These are phyloP conservation scores for Dromococcyx pavoninus DNA, from an alignment of 2,797 vertebrate species.

Conservation along the genomic window DNA sequence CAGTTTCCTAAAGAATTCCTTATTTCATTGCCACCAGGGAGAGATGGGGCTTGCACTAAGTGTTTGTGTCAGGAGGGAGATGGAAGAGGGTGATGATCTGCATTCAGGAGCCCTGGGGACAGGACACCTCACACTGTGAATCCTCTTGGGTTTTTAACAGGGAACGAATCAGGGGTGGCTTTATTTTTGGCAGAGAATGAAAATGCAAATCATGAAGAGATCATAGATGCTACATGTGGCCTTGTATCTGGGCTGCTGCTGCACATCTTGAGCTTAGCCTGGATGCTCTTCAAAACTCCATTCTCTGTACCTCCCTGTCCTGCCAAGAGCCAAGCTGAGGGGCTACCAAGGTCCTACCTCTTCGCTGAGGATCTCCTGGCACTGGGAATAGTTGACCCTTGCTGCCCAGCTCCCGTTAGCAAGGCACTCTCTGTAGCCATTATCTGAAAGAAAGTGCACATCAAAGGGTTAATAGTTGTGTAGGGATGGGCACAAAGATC, in stretches of 20 bases:
- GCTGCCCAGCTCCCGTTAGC: conserved; percentile 90
- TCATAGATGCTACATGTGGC: neutral
- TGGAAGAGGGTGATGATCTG: neutral
- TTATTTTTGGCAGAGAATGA: neutral
- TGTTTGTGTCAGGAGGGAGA: neutral
- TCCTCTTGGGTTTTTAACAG: neutral
- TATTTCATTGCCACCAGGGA: neutral
- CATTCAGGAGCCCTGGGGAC: neutral
- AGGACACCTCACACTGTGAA: neutral
- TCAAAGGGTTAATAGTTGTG: fast-evolving
- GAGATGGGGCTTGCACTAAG: neutral
- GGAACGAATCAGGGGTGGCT: neutral
- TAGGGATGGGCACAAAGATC: neutral
- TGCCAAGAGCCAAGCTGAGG: neutral
- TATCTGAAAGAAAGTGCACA: conserved; percentile 78
- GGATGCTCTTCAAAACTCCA: neutral
- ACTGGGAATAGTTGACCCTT: conserved; percentile 93
- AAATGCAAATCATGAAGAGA: neutral
- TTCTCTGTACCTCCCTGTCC: neutral
- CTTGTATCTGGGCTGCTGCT: neutral
- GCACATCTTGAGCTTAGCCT: neutral
- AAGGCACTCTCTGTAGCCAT: conserved; percentile 90
- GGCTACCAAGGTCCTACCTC: conserved; percentile 78
- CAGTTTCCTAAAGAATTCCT: neutral
- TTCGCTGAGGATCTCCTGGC: conserved; percentile 90